Conservation (phyloP, 2,113 vertebrate genomes). For the Siniperca chuatsi region DNA sequence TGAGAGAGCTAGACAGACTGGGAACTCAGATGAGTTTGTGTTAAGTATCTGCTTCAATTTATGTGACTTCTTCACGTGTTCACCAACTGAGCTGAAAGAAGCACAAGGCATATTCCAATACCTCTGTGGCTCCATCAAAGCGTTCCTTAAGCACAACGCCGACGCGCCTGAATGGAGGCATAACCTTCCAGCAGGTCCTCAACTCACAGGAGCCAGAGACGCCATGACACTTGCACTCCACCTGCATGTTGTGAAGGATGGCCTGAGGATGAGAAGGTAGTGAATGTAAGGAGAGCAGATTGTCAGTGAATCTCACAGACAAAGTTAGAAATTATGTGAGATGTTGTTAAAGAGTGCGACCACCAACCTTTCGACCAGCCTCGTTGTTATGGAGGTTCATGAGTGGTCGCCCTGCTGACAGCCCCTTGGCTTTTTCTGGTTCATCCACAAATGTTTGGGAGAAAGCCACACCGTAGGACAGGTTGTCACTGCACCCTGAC, state of each 20-base stretch:
- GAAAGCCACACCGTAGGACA: constrained; percentile 84
- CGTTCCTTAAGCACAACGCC: constrained; percentile 85
- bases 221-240: constrained; percentile 85
- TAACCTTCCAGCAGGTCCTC: constrained; percentile 86
- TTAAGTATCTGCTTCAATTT: background rate
- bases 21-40: background rate
- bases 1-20: background rate
- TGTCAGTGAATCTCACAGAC: too few species aligned
- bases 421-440: constrained; percentile 78
- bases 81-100: constrained; percentile 3
- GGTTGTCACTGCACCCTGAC: constrained; percentile 88
- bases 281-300: background rate
- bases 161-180: constrained; percentile 83
- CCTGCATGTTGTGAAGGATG: constrained; percentile 86
- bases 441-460: constrained; percentile 87
- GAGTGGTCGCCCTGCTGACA: constrained; percentile 80
- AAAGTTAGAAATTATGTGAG: background rate
- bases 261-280: constrained; percentile 69
- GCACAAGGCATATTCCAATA: constrained; percentile 37
- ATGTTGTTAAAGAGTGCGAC: background rate
- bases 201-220: constrained; percentile 86
- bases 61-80: background rate
- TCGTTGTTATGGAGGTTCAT: constrained; percentile 87
- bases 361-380: constrained; percentile 83
- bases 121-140: constrained; percentile 83